A percentile compares a stretch with the other conserved stretches of the same genome.
Evolutionary conservation across 2,797 vertebrate genomes (phyloP).

Genomic region (Mus minutoides): DNA sequence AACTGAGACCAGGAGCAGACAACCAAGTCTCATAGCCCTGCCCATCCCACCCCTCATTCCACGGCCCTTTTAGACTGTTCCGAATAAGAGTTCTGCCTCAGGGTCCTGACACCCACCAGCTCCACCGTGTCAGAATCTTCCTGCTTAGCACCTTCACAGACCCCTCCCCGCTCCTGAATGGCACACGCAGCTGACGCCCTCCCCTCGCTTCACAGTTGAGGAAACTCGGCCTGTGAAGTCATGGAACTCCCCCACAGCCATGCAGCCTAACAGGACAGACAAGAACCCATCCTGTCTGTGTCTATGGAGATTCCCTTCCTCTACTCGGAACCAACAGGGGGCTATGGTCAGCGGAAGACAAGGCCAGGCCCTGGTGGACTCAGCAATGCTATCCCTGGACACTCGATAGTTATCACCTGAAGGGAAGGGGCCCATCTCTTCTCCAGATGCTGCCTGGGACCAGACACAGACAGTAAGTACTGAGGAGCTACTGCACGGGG

Average conservation of each 20-base stretch:
- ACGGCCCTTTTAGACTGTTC: rapidly evolving
- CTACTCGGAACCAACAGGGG: not conserved
- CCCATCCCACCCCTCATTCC: rapidly evolving
- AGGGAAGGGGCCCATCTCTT: too few species aligned
- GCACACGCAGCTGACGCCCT: not conserved
- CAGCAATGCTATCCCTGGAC: too few species aligned
- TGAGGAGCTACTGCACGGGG: rapidly evolving
- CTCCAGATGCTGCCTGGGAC: rapidly evolving
- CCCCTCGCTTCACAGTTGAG: not conserved
- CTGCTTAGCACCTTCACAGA: rapidly evolving
- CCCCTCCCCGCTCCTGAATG: not conserved
- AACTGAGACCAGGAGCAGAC: not conserved
- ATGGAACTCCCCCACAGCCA: rapidly evolving
- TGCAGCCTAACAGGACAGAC: rapidly evolving
- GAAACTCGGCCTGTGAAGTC: not conserved
- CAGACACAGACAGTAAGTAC: rapidly evolving
- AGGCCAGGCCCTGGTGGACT: not conserved
- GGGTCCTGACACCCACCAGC: not conserved
- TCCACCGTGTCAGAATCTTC: not conserved
- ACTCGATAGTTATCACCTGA: not conserved
- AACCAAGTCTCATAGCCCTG: not conserved
- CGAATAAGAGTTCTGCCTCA: not conserved
- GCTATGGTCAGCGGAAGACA: not conserved
- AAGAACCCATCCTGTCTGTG: not conserved
- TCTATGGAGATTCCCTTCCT: rapidly evolving